Percentiles rank a stretch among this genome's conserved stretches.
Conservation (phyloP, 2,113 vertebrate species). For the Cromileptes altivelis region DNA sequence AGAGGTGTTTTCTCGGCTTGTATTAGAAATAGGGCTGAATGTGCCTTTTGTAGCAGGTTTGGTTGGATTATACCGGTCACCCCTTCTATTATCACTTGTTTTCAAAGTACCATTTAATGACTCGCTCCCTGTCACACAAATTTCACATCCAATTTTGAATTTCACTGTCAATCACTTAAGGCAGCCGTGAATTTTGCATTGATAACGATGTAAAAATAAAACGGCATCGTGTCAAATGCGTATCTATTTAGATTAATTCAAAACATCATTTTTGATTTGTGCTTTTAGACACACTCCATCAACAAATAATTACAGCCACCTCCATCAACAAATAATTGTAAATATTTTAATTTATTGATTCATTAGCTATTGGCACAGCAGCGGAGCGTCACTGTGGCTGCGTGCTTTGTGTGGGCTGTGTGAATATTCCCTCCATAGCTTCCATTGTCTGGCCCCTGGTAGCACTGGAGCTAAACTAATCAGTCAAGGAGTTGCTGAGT, state of each 20-base stretch:
- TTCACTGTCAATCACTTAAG: conserved; percentile 41
- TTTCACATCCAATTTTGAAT: conserved; percentile 34
- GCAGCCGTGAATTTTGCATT: conserved; percentile 17
- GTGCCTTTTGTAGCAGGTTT: conserved; percentile 1
- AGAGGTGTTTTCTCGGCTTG: conserved; percentile 41
- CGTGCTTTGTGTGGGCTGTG: conserved; percentile 56
- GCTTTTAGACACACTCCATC: conserved; percentile 66
- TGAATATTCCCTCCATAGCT: conserved; percentile 67
- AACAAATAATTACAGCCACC: conserved; percentile 70
- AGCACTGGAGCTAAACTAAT: conserved; percentile 74
- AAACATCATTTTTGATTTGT: conserved; percentile 73
- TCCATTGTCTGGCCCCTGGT: conserved; percentile 63
- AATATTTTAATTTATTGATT: conserved; percentile 78
- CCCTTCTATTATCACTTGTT: conserved; percentile 21
- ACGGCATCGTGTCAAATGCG: conserved; percentile 16
- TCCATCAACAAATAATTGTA: conserved; percentile 74
- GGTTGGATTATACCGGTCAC: conserved; percentile 9
- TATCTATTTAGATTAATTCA: conserved; percentile 60
- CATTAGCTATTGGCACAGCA: conserved; percentile 73
- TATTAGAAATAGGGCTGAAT: conserved; percentile 15
- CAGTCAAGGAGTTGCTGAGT: conserved; percentile 79
- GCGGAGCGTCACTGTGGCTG: conserved; percentile 38
- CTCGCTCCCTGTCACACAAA: conserved; percentile 35
- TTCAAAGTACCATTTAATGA: conserved; percentile 32
- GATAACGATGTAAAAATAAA: conserved; percentile 40